phyloP scores from a whole-genome alignment of 2,797 vertebrate species.

The Thalassophryne amazonica region DNA sequence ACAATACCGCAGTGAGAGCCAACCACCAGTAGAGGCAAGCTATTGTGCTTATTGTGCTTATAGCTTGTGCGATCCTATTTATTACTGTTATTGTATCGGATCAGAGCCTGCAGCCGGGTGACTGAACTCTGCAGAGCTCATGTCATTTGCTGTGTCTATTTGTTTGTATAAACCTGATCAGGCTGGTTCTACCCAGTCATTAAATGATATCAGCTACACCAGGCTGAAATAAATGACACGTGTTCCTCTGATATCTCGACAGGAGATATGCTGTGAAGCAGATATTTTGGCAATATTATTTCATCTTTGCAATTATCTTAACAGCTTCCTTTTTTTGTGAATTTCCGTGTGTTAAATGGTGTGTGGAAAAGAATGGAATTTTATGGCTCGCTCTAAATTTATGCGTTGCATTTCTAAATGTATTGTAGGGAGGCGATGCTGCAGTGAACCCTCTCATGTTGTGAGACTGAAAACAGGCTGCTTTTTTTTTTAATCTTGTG shows the following conservation, averaged over 20 bases:
- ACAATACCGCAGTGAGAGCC: no score
- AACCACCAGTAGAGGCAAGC: no score
- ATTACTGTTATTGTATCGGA: no score
- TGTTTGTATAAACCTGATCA: neutral
- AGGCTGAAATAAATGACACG: constrained; percentile 1
- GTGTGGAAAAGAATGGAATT: constrained; percentile 24
- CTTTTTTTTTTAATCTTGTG: no score
- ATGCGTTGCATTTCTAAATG: constrained; percentile 23
- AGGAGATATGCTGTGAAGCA: constrained; percentile 19
- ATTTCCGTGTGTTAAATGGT: constrained; percentile 40
- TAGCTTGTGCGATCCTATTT: no score
- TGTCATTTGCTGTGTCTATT: neutral
- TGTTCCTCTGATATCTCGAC: constrained; percentile 1
- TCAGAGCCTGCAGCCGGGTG: no score
- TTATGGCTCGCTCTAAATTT: constrained; percentile 40
- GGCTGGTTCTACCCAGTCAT: neutral
- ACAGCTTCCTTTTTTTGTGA: constrained; percentile 27
- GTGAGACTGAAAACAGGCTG: neutral
- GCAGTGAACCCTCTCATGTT: constrained; percentile 2
- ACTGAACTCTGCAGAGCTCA: neutral
- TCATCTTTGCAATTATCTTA: constrained; percentile 7
- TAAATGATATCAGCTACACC: neutral
- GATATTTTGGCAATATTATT: constrained; percentile 3
- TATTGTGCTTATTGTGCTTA: no score
- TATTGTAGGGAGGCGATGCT: neutral